Evolutionary conservation across 2,797 vertebrate species (phyloP), one percentile per base, ranked within the genome.

Genomic region (Gymnodraco acuticeps): DNA sequence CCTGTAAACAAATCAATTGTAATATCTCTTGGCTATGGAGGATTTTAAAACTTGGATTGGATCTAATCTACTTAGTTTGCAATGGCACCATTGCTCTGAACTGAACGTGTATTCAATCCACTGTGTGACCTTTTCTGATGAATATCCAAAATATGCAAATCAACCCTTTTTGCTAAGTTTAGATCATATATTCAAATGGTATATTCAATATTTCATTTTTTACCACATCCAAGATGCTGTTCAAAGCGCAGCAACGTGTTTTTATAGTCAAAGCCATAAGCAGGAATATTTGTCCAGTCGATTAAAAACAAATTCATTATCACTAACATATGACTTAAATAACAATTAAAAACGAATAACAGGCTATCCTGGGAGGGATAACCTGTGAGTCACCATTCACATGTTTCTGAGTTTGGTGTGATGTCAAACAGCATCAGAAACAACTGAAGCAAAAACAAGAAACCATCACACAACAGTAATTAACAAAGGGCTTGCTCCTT

Each of bases 391-490:
- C 33, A 17, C 17, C 19, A 33, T 20, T 62, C 33, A 60, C 33
- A 72, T 23, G 4, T 70, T 50, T 72, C 9, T 45, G 20, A 19
- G 31, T 58, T 45, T 59, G 64, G 48, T 61, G 27, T 54, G 74
- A 33, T 61, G 60, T 16, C 33, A 62, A 46, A 73, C 53, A 72
- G 31, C 38, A 42, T 61, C 41, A 65, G 14, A 45, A 55, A 33
- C 2, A 63, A 61, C 43, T 11, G 14, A 61, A 45, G 13, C 23
- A 42, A 33, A 56, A 68, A 65, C 64, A 31, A 23, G 5, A 69
- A 56, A 17, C 14, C 51, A 78, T 61, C 70, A 66, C 17, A 55
- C 43, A 23, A 14, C 10, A 47, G 31, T 53, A 65, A 78, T 70
- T 70, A 63, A 23, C 10, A 42, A 52, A 17, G 42, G 20, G 51